These are phyloP conservation scores for Epinephelus awoara DNA, from an alignment of 2,797 vertebrate genomes.

Conservation along the genomic window DNA sequence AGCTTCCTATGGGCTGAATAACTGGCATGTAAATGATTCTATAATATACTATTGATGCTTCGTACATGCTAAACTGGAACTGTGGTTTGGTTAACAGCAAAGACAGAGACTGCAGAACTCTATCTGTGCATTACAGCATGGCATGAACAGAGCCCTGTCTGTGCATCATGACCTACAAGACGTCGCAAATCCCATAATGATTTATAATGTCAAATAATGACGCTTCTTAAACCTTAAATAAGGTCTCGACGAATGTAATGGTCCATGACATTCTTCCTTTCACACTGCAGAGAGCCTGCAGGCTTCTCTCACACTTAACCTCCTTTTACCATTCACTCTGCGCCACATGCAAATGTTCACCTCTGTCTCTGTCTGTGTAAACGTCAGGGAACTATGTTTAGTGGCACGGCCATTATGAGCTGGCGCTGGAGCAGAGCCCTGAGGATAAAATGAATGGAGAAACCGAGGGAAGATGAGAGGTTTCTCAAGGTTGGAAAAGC, in stretches of 20 bases:
- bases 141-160: conserved; percentile 39
- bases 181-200: conserved; percentile 65
- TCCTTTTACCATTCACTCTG: conserved; percentile 24
- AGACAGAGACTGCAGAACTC: conserved; percentile 28
- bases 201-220: conserved; percentile 65
- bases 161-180: conserved; percentile 19
- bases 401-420: conserved; percentile 47
- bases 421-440: conserved; percentile 48
- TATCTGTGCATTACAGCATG: conserved; percentile 27
- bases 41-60: conserved; percentile 41
- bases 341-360: conserved; percentile 45
- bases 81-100: conserved; percentile 21
- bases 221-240: conserved; percentile 53
- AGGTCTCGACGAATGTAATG: conserved; percentile 41
- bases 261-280: conserved; percentile 11
- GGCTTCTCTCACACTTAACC: conserved; percentile 19
- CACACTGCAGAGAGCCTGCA: conserved; percentile 6
- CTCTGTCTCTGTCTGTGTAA: conserved; percentile 51
- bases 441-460: conserved; percentile 54
- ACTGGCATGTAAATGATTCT: conserved; percentile 35
- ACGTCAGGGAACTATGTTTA: conserved; percentile 61
- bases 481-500: conserved; percentile 49
- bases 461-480: conserved; percentile 63
- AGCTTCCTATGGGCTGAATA: conserved; percentile 45
- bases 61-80: conserved; percentile 20